Evolutionary conservation across 53 echinoderm and acorn worm genomes (phyloP).

Genomic region (Actinopyga echinites): DNA sequence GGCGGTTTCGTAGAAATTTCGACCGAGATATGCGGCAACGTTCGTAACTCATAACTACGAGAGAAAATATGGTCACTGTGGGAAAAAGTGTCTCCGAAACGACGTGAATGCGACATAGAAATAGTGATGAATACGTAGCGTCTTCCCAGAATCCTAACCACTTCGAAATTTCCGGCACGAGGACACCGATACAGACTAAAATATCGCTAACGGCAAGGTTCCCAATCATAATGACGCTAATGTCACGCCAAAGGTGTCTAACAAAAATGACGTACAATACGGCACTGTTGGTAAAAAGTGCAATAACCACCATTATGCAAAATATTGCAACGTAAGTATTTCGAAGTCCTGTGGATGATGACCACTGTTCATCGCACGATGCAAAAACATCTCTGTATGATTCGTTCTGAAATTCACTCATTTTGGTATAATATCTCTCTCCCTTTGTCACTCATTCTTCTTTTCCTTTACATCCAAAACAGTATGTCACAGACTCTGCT

Average conservation of each 20-base stretch:
- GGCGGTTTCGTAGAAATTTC: constrained; percentile 6
- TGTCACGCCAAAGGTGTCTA: constrained; percentile 11
- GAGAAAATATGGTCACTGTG: constrained; percentile 14
- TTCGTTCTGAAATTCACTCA: constrained; percentile 2
- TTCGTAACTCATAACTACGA: constrained; percentile 28
- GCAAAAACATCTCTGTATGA: neutral
- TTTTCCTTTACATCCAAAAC: no score
- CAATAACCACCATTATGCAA: neutral
- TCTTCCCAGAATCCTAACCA: constrained; percentile 18
- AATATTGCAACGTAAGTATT: constrained; percentile 8
- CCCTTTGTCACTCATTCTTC: no score
- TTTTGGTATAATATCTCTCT: neutral
- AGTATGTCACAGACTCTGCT: no score
- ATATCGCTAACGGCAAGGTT: constrained; percentile 33
- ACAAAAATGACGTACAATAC: constrained; percentile 9
- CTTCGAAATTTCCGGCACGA: constrained; percentile 31
- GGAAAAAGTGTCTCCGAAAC: constrained; percentile 26
- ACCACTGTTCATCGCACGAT: neutral
- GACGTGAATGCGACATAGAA: constrained; percentile 13
- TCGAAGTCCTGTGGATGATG: neutral
- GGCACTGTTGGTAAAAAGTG: neutral
- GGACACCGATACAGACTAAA: constrained; percentile 22
- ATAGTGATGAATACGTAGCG: neutral
- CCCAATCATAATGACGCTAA: constrained; percentile 21
- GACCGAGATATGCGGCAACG: constrained; percentile 21